These are phyloP conservation scores for Paracentrotus lividus DNA, from an alignment of 53 echinoderm and acorn worm species.

Conservation along the genomic window DNA sequence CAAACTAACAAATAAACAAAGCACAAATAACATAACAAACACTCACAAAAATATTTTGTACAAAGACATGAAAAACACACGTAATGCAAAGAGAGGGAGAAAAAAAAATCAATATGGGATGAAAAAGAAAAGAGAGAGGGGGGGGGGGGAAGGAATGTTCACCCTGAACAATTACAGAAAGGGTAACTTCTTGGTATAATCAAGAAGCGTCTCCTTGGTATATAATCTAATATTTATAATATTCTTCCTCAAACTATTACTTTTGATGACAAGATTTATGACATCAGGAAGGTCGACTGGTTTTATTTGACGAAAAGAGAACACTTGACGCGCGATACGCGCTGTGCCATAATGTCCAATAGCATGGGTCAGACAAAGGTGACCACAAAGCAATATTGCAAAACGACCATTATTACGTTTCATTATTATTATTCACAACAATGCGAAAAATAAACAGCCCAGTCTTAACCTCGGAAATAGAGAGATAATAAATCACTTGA, in stretches of 20 bases:
- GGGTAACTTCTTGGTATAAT: too few relatives aligned
- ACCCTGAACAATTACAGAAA: too few relatives aligned
- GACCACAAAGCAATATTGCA: constrained; percentile 11
- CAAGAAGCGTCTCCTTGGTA: too few relatives aligned
- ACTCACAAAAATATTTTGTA: too few relatives aligned
- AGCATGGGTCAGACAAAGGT: neutral
- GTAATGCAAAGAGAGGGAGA: neutral
- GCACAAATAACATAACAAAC: too few relatives aligned
- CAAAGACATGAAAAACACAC: neutral
- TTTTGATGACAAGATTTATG: too few relatives aligned
- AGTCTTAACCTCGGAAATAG: neutral
- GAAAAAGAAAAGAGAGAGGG: neutral
- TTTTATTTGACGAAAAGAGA: neutral
- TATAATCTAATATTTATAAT: too few relatives aligned
- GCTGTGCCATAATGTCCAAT: neutral
- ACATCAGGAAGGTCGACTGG: too few relatives aligned
- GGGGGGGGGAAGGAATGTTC: neutral
- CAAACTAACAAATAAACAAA: too few relatives aligned
- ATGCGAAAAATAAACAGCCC: neutral
- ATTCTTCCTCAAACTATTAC: neutral
- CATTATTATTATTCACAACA: neutral
- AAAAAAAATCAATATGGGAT: neutral
- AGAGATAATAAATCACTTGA: constrained; percentile 5
- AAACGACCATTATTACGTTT: neutral
- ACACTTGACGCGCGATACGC: neutral